Evolutionary conservation across 2,888 invertebrate species (phyloP).

Genomic region (Lycophotia porphyrea): DNA sequence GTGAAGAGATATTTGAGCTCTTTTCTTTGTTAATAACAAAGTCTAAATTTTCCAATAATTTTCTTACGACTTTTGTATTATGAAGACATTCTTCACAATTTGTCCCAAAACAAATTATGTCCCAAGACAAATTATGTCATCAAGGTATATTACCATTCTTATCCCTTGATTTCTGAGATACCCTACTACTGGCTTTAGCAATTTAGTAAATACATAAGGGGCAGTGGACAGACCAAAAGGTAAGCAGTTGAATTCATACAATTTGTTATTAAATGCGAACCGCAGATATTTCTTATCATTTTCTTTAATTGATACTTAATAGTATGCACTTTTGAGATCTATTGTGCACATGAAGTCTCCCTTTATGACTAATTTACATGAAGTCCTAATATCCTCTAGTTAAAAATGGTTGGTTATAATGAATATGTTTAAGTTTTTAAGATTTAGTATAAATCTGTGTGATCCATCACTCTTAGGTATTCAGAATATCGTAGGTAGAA

Average conservation of each 20-base stretch:
- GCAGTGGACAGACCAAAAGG: conserved; percentile 1
- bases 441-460: background rate
- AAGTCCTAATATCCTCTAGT: background rate
- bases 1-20: background rate
- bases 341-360: background rate
- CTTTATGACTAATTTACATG: background rate
- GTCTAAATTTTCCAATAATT: background rate
- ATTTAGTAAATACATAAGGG: background rate
- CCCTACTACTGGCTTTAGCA: background rate
- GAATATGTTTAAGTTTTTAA: background rate
- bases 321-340: background rate
- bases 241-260: background rate
- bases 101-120: too few species aligned
- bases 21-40: conserved; percentile 3
- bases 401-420: background rate
- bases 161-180: background rate
- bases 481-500: conserved; percentile 1
- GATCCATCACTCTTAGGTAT: conserved; percentile 3
- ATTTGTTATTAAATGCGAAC: conserved; percentile 1
- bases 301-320: too few species aligned
- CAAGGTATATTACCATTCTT: background rate
- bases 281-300: background rate
- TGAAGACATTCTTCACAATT: background rate
- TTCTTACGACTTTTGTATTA: background rate
- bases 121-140: background rate